Conservation (phyloP, 2,888 invertebrate species). For the Lasioglossum villosulum region DNA sequence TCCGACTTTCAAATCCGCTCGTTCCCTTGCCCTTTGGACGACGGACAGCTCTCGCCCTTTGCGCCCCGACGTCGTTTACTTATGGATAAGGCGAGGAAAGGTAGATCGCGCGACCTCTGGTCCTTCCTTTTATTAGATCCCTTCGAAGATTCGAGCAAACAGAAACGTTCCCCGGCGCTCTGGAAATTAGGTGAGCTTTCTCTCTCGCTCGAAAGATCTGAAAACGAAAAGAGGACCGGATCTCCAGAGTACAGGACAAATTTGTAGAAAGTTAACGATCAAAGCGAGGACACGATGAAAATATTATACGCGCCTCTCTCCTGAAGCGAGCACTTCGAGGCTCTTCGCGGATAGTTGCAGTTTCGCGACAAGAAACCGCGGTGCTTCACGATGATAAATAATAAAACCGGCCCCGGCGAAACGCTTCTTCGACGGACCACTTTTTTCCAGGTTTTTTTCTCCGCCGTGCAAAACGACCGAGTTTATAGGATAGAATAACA, state of each 20-base stretch:
- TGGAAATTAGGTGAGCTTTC: not conserved
- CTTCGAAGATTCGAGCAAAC: not conserved
- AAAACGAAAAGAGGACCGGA: not conserved
- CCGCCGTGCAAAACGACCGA: not conserved
- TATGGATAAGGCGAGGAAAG: not conserved
- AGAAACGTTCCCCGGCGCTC: not conserved
- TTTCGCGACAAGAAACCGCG: not conserved
- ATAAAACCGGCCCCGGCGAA: not conserved
- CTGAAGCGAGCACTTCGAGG: not conserved
- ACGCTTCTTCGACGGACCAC: not conserved
- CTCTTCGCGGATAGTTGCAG: not conserved
- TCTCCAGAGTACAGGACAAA: not conserved
- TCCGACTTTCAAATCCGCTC: conserved; percentile 25
- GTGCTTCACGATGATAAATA: not conserved
- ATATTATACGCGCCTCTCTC: not conserved
- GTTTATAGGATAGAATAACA: not conserved
- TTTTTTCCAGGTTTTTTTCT: not conserved
- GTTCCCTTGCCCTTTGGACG: not conserved
- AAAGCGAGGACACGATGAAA: not conserved
- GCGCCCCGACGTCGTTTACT: conserved; percentile 6
- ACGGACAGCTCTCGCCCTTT: not conserved
- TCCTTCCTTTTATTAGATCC: not conserved
- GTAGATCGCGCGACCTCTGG: not conserved
- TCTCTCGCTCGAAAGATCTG: not conserved
- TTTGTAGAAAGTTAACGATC: not conserved